These are phyloP conservation scores for Temnothorax curvispinosus DNA, from an alignment of 1,140 invertebrate species.

Conservation along the genomic window DNA sequence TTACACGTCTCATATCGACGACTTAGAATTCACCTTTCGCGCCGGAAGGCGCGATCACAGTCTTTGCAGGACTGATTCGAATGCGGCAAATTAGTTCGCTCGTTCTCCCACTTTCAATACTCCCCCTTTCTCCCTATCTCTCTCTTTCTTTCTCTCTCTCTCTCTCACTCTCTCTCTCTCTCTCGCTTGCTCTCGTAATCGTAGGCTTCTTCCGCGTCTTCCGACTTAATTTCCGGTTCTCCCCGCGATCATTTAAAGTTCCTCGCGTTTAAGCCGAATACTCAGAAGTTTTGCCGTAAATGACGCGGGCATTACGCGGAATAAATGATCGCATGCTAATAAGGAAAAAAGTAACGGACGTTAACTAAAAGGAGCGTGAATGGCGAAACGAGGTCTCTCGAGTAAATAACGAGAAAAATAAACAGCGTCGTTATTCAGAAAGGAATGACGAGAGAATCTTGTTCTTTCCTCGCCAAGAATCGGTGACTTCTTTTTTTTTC, in stretches of 20 bases:
- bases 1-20: constrained; percentile 79
- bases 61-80: constrained; percentile 72
- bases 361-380: constrained; percentile 33
- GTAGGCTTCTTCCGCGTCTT: constrained; percentile 52
- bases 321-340: constrained; percentile 60
- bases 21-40: constrained; percentile 78
- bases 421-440: constrained; percentile 35
- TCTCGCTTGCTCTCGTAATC: constrained; percentile 8
- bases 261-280: constrained; percentile 50
- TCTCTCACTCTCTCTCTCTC: background rate
- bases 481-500: constrained; percentile 3
- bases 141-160: background rate
- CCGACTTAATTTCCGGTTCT: constrained; percentile 57
- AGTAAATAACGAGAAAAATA: constrained; percentile 51
- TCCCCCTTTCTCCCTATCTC: background rate
- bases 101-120: constrained; percentile 64
- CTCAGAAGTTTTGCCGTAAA: constrained; percentile 44
- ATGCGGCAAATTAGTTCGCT: constrained; percentile 75
- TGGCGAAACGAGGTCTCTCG: constrained; percentile 36
- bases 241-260: constrained; percentile 57
- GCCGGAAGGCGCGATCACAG: constrained; percentile 72
- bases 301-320: constrained; percentile 52
- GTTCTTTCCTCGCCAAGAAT: constrained; percentile 8
- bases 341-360: constrained; percentile 35
- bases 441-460: constrained; percentile 13